Evolutionary conservation across 2,888 invertebrate genomes (phyloP).

Genomic region (Ectobius pallidus): DNA sequence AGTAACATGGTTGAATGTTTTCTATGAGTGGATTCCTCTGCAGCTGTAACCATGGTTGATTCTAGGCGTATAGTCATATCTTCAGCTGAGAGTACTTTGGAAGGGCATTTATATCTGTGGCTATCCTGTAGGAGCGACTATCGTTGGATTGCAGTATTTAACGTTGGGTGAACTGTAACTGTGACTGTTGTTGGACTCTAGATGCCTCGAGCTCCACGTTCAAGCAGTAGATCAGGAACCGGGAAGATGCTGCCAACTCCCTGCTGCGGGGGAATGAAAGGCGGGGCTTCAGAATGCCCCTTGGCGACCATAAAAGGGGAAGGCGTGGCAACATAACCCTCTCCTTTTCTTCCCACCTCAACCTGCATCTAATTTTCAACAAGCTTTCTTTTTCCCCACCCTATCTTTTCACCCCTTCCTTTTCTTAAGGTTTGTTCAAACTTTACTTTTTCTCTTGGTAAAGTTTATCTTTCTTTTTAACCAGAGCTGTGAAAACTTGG

Average conservation of each 20-base stretch:
- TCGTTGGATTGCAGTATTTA: too few relatives aligned
- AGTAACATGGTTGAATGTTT: too few relatives aligned
- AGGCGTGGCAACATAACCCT: constrained; percentile 28
- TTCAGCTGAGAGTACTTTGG: too few relatives aligned
- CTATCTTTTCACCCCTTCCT: too few relatives aligned
- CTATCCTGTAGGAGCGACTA: too few relatives aligned
- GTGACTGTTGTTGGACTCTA: too few relatives aligned
- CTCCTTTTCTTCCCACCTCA: constrained; percentile 31
- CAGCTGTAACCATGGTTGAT: too few relatives aligned
- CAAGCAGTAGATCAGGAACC: not conserved
- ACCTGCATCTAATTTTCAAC: constrained; percentile 39
- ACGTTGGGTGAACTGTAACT: too few relatives aligned
- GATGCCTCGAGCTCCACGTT: not conserved
- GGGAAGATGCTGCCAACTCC: not conserved
- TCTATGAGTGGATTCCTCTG: too few relatives aligned
- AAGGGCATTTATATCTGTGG: too few relatives aligned
- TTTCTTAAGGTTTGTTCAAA: not conserved
- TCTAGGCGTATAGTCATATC: too few relatives aligned
- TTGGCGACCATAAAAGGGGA: constrained; percentile 37
- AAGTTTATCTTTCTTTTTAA: not conserved
- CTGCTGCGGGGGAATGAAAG: constrained; percentile 12
- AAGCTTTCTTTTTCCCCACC: constrained; percentile 31
- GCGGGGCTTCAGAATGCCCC: constrained; percentile 33
- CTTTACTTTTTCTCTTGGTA: not conserved
- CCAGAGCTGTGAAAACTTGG: not conserved